These are phyloP conservation scores for Microtus montanus DNA, from an alignment of 2,113 vertebrate genomes.

Conservation along the genomic window DNA sequence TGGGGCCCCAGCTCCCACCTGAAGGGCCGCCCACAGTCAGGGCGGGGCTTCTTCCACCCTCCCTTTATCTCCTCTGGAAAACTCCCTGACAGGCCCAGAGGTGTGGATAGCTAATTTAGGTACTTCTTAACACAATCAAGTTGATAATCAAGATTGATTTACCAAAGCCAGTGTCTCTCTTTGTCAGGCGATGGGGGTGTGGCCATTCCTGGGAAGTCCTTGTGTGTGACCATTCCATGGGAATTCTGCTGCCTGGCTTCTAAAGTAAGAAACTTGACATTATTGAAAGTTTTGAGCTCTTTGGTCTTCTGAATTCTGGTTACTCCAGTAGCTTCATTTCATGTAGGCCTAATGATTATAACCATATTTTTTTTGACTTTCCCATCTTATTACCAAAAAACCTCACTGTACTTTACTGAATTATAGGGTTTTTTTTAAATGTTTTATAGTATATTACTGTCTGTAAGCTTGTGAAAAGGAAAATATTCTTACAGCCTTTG, in stretches of 20 bases:
- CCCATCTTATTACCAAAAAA: background rate
- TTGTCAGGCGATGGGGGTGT: background rate
- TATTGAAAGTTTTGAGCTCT: background rate
- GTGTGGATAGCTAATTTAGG: background rate
- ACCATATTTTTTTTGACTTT: background rate
- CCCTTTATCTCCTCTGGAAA: background rate
- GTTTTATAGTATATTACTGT: conserved; percentile 32
- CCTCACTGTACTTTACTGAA: background rate
- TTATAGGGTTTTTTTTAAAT: background rate
- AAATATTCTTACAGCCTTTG: background rate
- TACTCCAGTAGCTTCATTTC: background rate
- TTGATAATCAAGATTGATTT: background rate
- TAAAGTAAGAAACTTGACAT: background rate
- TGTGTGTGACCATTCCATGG: background rate
- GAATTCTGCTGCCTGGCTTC: background rate
- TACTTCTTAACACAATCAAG: background rate
- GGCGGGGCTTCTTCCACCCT: too few relatives aligned
- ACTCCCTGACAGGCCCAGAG: background rate
- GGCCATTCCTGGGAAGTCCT: background rate
- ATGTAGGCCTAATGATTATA: background rate
- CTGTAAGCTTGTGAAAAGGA: background rate
- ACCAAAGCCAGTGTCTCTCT: background rate
- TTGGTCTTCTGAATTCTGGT: background rate
- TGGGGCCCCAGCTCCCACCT: background rate
- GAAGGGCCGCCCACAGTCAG: background rate